These are phyloP conservation scores for Dermatemys mawii DNA, from an alignment of 2,113 vertebrate species.

Conservation along the genomic window DNA sequence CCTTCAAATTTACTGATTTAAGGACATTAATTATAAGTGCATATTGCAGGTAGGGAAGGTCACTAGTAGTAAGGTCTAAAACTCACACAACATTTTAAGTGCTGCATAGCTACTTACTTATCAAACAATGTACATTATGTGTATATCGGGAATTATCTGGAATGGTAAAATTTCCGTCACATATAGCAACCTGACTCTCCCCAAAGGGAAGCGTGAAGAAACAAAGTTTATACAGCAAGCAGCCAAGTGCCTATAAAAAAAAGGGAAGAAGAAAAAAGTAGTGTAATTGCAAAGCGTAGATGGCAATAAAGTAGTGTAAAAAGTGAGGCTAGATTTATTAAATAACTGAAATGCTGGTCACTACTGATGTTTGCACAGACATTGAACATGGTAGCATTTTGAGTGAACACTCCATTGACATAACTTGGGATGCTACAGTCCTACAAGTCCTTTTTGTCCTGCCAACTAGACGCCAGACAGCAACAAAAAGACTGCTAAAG, in stretches of 20 bases:
- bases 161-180: constrained; percentile 94
- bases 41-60: neutral
- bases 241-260: constrained; percentile 91
- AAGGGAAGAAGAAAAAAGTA: neutral
- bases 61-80: neutral
- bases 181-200: constrained; percentile 99
- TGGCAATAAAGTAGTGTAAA: neutral
- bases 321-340: neutral
- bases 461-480: fast-evolving
- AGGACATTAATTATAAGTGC: neutral
- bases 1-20: neutral
- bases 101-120: constrained; percentile 85
- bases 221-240: constrained; percentile 99
- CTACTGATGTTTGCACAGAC: neutral
- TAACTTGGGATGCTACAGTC: neutral
- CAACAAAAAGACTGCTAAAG: fast-evolving
- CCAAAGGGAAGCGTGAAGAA: constrained; percentile 98
- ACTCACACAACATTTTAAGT: too few relatives aligned
- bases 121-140: constrained; percentile 90
- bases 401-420: fast-evolving
- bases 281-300: neutral
- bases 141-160: constrained; percentile 95
- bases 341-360: neutral
- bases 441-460: neutral
- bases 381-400: fast-evolving